Conservation (phyloP, 2,797 vertebrate genomes). For the Salmo trutta region DNA sequence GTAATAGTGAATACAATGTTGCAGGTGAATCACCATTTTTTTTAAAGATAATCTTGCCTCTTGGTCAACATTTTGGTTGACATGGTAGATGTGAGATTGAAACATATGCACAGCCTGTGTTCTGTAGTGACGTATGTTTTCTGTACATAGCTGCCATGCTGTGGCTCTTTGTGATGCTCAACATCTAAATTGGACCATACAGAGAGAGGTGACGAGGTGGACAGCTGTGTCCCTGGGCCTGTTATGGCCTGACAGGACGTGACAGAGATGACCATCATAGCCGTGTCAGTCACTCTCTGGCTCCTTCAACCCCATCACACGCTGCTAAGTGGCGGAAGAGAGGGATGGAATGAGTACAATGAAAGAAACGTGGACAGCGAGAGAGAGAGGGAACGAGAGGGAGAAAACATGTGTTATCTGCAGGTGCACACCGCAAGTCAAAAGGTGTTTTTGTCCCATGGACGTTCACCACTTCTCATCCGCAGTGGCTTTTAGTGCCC, state of each 20-base stretch:
- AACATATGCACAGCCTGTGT: neutral
- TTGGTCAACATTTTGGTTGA: neutral
- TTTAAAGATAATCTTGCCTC: neutral
- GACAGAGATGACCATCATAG: neutral
- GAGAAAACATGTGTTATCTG: neutral
- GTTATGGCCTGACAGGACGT: neutral
- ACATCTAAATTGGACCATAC: neutral
- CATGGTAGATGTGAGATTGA: neutral
- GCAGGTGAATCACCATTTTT: neutral
- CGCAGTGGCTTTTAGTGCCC: too few species aligned
- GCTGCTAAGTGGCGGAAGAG: neutral
- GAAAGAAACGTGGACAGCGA: neutral
- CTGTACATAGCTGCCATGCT: neutral
- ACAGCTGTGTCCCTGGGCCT: neutral
- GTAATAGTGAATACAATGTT: neutral
- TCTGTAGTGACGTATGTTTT: neutral
- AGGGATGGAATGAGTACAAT: neutral
- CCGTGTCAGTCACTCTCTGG: neutral
- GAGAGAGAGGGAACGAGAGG: neutral
- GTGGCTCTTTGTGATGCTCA: neutral
- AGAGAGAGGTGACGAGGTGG: neutral
- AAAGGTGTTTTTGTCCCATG: too few species aligned
- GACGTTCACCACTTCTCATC: too few species aligned
- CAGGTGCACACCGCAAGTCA: too few species aligned
- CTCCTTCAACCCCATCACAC: neutral